phyloP scores from a whole-genome alignment of 2,113 vertebrate genomes.

The Genyomyrus donnyi region DNA sequence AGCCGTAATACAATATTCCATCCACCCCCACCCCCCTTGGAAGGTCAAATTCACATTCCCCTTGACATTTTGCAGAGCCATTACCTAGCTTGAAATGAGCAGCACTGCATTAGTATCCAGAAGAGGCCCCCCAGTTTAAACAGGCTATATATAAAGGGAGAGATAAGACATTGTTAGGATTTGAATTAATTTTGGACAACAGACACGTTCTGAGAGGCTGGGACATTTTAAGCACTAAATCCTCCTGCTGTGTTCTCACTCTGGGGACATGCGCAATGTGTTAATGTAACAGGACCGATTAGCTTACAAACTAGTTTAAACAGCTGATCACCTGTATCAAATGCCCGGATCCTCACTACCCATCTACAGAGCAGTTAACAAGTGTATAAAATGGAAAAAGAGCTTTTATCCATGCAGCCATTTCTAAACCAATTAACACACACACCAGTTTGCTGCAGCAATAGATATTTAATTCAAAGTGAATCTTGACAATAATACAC shows the following conservation, averaged over 20 bases:
- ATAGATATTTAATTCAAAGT: slow-evolving; percentile 99
- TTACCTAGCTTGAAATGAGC: not conserved
- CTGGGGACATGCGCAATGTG: not conserved
- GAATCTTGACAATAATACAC: slow-evolving; percentile 99
- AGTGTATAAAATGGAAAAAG: not conserved
- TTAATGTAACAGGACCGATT: not conserved
- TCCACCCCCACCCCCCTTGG: not conserved
- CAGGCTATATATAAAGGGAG: not conserved
- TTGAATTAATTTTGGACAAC: not conserved
- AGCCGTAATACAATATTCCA: not conserved
- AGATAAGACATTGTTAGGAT: not conserved
- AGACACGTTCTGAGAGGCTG: not conserved
- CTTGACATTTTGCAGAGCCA: not conserved
- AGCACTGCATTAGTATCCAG: not conserved
- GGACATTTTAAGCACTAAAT: not conserved
- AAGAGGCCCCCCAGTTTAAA: not conserved
- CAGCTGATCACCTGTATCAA: not conserved
- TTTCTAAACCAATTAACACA: slow-evolving; percentile 22
- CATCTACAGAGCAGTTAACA: not conserved
- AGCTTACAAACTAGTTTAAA: not conserved
- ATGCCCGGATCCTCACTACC: not conserved
- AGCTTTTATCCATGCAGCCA: not conserved
- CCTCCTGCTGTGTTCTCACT: not conserved
- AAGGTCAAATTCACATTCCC: not conserved
- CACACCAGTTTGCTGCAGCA: slow-evolving; percentile 67